Evolutionary conservation across 2,113 vertebrate species (phyloP), one percentile per base, ranked within the genome.

Genomic region (Marcusenius ussheri): DNA sequence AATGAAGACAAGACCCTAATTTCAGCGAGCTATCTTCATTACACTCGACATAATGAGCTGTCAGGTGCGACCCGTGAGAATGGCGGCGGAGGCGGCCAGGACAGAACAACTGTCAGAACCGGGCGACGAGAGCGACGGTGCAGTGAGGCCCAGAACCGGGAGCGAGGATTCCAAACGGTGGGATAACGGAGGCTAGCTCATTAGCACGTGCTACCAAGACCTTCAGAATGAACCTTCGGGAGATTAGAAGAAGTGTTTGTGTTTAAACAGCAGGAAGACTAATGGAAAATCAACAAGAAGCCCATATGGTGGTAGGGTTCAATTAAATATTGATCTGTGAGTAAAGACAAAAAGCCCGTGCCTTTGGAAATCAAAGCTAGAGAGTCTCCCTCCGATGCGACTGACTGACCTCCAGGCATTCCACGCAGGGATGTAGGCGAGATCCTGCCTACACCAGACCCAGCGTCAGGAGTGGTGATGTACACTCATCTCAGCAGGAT

Each of bases 31-130:
- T 66, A n/a, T 42, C 35, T 62, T 90, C 89, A 91, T 89, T 88
- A 88, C 51, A n/a, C 17, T 13, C 7, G 35, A 80, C 90, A 80
- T 89, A 83, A 91, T 80, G 66, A 89, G 39, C 83, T 89, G 88
- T 62, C 88, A 49, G 45, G 50, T 87, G 39, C 47, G 49, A 91
- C 45, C 74, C 49, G 45, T 21, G 27, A 24, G 19, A 27, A 24
- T 42, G 21, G 46, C 27, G 7, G 7, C 13, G 6, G 19, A 66
- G 27, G 5, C 46, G 5, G 49, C 39, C 66, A 47, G 17, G 39
- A 50, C 35, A 39, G 56, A n/a, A 83, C 51, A 47, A 70, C 80
- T 90, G 83, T 90, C 83, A 50, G 58, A 86, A 47, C 31, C 21
- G 24, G 50, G 31, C 1, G 8, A 4, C 31, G 31, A 51, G 5